A percentile compares a stretch with the other conserved stretches of the same genome.
phyloP scores from a whole-genome alignment of 2,113 vertebrate genomes.

The Naja naja region DNA sequence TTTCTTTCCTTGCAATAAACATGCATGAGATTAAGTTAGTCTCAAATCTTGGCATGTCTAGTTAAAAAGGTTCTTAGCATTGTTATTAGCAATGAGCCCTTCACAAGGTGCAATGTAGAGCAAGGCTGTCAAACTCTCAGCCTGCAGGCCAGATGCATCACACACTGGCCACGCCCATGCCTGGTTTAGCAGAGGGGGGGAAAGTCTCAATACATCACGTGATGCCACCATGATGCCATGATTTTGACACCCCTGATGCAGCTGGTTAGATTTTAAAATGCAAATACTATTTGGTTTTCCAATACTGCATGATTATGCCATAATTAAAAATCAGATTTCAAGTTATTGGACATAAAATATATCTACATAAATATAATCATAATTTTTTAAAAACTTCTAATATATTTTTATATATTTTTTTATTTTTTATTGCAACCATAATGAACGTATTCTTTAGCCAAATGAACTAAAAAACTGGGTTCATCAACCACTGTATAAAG shows the following conservation, averaged over 20 bases:
- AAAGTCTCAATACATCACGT: too few species aligned
- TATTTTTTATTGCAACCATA: not conserved
- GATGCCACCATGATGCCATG: too few species aligned
- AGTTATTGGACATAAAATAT: not conserved
- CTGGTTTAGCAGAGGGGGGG: too few species aligned
- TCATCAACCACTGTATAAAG: not conserved
- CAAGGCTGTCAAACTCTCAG: too few species aligned
- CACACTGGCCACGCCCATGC: too few species aligned
- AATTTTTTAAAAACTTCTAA: not conserved
- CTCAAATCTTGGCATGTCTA: not conserved
- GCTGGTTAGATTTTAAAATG: not conserved
- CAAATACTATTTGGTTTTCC: not conserved
- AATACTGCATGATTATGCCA: not conserved
- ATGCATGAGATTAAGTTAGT: not conserved
- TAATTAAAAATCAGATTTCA: not conserved
- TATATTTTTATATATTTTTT: not conserved
- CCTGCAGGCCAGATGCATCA: too few species aligned
- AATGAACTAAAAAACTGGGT: not conserved
- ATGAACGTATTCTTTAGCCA: not conserved
- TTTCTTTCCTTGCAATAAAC: not conserved
- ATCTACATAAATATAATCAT: not conserved
- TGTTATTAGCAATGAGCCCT: not conserved
- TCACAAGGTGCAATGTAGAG: not conserved
- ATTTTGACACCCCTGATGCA: too few species aligned
- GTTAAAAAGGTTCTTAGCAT: slow-evolving; percentile 7